Evolutionary conservation across 2,888 invertebrate species (phyloP).

Genomic region (Acronicta alni): DNA sequence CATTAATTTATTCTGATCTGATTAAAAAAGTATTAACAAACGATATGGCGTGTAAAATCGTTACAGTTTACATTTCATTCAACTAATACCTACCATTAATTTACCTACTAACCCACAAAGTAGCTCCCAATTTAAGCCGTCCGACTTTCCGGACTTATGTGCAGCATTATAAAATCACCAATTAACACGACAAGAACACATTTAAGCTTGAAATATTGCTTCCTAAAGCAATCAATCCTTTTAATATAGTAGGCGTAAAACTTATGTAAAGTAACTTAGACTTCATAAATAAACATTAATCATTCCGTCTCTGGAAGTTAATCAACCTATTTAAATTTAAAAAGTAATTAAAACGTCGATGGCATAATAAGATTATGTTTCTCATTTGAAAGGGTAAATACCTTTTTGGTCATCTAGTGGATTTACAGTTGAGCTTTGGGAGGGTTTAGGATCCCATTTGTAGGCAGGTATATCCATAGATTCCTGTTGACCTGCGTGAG

Average conservation of each 20-base stretch:
- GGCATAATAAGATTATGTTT: conserved; percentile 27
- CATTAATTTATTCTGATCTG: too few species aligned
- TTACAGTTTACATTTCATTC: neutral
- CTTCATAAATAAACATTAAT: conserved; percentile 49
- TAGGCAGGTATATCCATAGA: too few species aligned
- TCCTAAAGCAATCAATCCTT: conserved; percentile 49
- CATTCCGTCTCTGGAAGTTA: conserved; percentile 41
- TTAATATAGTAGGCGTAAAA: conserved; percentile 32
- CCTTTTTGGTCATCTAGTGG: neutral
- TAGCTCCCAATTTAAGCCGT: conserved; percentile 25
- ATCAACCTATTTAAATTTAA: conserved; percentile 46
- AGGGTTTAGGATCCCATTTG: too few species aligned
- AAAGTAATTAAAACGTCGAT: conserved; percentile 52
- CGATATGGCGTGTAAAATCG: too few species aligned
- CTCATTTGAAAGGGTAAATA: conserved; percentile 27
- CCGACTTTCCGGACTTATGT: conserved; percentile 23
- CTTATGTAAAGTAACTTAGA: conserved; percentile 39
- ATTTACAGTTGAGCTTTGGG: neutral
- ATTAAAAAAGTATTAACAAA: too few species aligned
- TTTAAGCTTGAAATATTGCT: conserved; percentile 47
- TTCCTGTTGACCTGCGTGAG: too few species aligned
- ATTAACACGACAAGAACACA: conserved; percentile 34
- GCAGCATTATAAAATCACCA: conserved; percentile 27
- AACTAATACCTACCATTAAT: neutral
- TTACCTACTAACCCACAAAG: conserved; percentile 13